Evolutionary conservation across 2,113 vertebrate species (phyloP).

Genomic region (Heteronetta atricapilla): DNA sequence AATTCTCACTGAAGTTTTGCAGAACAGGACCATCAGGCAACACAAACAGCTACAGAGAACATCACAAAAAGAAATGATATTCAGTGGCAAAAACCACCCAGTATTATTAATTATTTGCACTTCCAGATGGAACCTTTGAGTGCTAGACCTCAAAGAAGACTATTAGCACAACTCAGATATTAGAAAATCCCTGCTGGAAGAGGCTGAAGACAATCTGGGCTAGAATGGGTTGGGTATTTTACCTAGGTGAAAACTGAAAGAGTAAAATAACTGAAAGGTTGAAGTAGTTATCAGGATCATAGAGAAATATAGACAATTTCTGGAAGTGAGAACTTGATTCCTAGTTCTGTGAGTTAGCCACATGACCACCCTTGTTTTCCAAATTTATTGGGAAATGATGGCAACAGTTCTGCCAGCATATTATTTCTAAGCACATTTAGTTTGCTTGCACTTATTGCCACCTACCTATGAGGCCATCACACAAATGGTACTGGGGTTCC

Average conservation of each 20-base stretch:
- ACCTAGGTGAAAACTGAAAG: neutral
- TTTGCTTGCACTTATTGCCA: neutral
- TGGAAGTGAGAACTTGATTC: neutral
- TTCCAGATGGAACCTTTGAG: neutral
- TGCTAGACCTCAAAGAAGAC: neutral
- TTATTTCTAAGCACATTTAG: neutral
- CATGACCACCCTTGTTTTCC: neutral
- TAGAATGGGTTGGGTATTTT: neutral
- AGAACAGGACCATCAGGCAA: neutral
- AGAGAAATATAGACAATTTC: neutral
- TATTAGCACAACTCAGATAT: neutral
- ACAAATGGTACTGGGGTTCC: no score
- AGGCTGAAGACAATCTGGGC: neutral
- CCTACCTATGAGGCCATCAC: neutral
- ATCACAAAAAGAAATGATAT: neutral
- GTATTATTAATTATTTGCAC: neutral
- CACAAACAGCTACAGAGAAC: neutral
- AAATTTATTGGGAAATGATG: neutral
- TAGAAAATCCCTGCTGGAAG: neutral
- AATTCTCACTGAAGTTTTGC: neutral
- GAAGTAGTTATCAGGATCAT: neutral
- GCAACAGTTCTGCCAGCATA: neutral
- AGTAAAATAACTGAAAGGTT: neutral
- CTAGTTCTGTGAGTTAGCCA: neutral
- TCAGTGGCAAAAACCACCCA: neutral